Base-by-base conservation (phyloP, 1,140 invertebrate species). In the Orchestia grillus region DNA sequence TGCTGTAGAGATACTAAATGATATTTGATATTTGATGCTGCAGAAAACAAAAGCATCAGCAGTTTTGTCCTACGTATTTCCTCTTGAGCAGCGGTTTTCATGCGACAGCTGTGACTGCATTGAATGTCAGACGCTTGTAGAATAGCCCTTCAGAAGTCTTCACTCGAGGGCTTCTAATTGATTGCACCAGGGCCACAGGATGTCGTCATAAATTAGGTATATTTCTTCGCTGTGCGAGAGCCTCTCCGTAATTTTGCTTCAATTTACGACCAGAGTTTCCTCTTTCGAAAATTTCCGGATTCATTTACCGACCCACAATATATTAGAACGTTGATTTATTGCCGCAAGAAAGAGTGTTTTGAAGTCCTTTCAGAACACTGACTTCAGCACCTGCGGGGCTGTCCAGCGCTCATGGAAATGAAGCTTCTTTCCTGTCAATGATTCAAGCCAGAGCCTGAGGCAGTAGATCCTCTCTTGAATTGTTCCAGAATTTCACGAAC, bases 301-400 rank as follows among this genome's bases (percentile, higher is more conserved):
- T 44, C 92, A 94, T 94, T 44, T 94, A 47, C 92, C 43, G 44
- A 94, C 44, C 41, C 88, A 44, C 92, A 44, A 94, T 94, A 94
- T 42, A 94, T 94, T 94, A 94, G 92, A 44, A 94, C 92, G 47
- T 94, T 94, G 92, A 94, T 94, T 94, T 94, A 94, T 94, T 94
- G 92, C 41, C 92, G 19, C 4, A 90, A 90, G 88, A 90, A 90
- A 42, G 16, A 90, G 88, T 42, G 88, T 77, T 77, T 77, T 77
- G 15, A 36, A 77, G 62, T 77, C 11, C 62, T 77, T 77, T 36
- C 1, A 36, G 62, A 77, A 36, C 28, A 77, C 62, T 19, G 28
- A 77, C 62, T 77, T 77, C 62, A 77, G 15, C 28, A 77, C 11
- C 28, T 77, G 11, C 36, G 28, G 1, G 28, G 62, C 11, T 36